phyloP scores from a whole-genome alignment of 2,113 vertebrate genomes.

The Furnarius figulus region DNA sequence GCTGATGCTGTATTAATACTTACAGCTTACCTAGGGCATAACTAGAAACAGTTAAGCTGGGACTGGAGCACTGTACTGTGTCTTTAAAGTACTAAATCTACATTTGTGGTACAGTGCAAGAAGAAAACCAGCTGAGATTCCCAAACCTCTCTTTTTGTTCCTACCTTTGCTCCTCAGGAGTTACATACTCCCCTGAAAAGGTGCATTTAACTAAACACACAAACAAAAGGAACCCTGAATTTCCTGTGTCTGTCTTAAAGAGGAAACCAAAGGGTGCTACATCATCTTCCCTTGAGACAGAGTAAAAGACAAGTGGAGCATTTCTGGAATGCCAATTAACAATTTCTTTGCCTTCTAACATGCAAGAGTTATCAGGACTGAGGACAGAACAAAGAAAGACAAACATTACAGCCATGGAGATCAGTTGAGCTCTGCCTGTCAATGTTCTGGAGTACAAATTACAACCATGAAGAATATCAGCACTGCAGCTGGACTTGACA shows the following conservation, averaged over 20 bases:
- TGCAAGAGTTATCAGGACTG: constrained; percentile 4
- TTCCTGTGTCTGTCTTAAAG: neutral
- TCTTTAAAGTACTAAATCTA: neutral
- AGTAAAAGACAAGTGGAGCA: neutral
- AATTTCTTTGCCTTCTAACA: constrained; percentile 7
- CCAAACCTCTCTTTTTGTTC: neutral
- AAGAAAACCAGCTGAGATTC: neutral
- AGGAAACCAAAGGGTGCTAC: neutral
- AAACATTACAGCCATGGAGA: constrained; percentile 62
- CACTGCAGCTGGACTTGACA: neutral
- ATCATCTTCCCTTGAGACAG: neutral
- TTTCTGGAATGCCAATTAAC: constrained; percentile 14
- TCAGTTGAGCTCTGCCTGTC: neutral
- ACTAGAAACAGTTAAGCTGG: neutral
- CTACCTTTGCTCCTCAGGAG: neutral
- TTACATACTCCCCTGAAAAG: neutral
- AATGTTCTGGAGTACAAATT: neutral
- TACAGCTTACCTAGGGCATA: neutral
- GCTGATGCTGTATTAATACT: neutral
- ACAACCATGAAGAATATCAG: neutral
- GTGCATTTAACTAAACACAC: neutral
- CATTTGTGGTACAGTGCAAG: neutral
- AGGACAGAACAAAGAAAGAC: constrained; percentile 56
- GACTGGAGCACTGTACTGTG: neutral
- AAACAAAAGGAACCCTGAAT: neutral